Evolutionary conservation across 2,888 invertebrate genomes (phyloP), one percentile per base, ranked within the genome.

Genomic region (Baccha elongata): DNA sequence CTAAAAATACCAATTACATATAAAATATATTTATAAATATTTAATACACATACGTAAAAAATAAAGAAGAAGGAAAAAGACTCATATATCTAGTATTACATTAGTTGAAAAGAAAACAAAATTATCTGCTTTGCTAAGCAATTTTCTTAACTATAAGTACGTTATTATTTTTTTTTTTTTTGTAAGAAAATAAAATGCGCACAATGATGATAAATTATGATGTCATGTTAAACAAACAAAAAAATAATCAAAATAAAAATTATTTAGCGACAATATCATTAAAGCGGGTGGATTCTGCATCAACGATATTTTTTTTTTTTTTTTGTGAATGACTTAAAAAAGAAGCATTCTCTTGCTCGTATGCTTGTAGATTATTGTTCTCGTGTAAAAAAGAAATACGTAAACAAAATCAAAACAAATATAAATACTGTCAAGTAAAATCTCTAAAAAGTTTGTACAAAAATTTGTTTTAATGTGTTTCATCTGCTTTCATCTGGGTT

Each of bases 381-480:
- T 76, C 21, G 37, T 68, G 53, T 68, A 48, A 23, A 35, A 64
- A 69, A 68, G 46, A 48, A 62, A 42, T 68, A 40, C 29, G 11
- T 15, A 21, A 69, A 26, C 48, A 48, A 60, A 75, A 81, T 13
- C 58, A 60, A 68, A 68, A 52, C 17, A 15, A 62, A 60, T 21
- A 62, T 37, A 52, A 83, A 83, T 83, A 83, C 83, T 83, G 83
- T 83, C 83, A 78, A 83, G 83, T 83, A 68, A 83, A 78, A 73
- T 83, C 75, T 75, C 71, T 76, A 64, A 73, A 83, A 83, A 83
- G 73, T 78, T 83, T 83, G 83, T 83, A 83, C 83, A 83, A 83
- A 67, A 78, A 73, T 78, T 83, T 78, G 68, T 72, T 83, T 60
- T n/a, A 69, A 81, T 62, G 67, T 73, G 50, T 35, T 64, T 62